Conservation (phyloP, 2,113 vertebrate genomes). For the Procavia capensis region DNA sequence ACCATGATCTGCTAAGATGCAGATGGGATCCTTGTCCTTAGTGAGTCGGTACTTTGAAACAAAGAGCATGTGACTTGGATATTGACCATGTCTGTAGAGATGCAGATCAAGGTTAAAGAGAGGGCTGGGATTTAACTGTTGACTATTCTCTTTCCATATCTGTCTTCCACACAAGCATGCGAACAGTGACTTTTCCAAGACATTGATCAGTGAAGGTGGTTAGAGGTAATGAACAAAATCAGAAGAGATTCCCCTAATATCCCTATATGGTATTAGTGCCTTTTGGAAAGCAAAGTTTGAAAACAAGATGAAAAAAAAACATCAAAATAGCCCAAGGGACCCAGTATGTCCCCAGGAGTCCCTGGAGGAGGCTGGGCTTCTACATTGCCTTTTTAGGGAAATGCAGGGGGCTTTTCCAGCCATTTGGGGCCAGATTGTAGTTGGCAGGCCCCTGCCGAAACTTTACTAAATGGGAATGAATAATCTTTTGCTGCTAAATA, state of each 20-base stretch:
- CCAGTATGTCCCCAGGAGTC: neutral
- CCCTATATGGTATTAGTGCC: neutral
- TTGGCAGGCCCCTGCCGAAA: neutral
- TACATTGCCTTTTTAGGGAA: neutral
- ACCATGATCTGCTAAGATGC: too few relatives aligned
- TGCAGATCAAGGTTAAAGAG: neutral
- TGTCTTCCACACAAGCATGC: neutral
- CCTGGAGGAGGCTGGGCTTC: neutral
- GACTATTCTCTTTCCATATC: neutral
- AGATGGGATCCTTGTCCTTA: neutral
- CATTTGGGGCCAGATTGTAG: neutral
- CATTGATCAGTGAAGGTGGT: neutral
- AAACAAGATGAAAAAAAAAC: slow-evolving; percentile 1
- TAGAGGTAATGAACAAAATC: slow-evolving; percentile 8
- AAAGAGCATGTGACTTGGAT: neutral
- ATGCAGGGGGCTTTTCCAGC: neutral
- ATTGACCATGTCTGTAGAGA: neutral
- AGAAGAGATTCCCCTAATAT: neutral
- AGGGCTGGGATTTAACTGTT: neutral
- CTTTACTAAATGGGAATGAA: neutral
- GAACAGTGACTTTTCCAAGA: neutral
- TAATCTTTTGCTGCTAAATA: neutral
- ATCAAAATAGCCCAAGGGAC: neutral
- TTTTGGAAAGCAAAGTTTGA: neutral
- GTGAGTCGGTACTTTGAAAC: neutral